phyloP scores from a whole-genome alignment of 2,113 vertebrate species.

The Pygoscelis adeliae region DNA sequence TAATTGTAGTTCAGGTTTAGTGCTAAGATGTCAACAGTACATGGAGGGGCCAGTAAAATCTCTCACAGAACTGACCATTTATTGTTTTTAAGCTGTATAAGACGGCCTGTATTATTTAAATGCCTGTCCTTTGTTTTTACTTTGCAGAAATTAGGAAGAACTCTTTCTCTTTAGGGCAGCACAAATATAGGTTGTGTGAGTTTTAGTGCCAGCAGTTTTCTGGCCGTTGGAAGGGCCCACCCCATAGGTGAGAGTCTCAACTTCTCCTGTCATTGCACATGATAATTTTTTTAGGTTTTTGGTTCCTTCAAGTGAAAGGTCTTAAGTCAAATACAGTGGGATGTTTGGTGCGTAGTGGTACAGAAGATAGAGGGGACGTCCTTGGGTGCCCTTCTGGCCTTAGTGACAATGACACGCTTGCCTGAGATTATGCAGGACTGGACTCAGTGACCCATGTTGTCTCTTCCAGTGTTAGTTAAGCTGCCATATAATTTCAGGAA shows the following conservation, averaged over 20 bases:
- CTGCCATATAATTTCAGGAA: neutral
- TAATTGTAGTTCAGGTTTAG: neutral
- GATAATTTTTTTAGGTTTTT: neutral
- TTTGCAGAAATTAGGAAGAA: neutral
- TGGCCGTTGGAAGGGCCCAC: neutral
- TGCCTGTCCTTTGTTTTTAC: neutral
- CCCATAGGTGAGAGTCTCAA: neutral
- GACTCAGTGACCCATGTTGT: neutral
- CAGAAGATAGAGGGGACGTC: neutral
- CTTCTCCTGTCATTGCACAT: neutral
- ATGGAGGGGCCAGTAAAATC: neutral
- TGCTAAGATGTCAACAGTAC: neutral
- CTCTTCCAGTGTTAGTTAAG: neutral
- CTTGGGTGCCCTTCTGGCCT: neutral
- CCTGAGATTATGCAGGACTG: neutral
- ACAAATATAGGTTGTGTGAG: neutral
- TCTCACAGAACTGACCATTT: neutral
- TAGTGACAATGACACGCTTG: neutral
- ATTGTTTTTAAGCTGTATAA: neutral
- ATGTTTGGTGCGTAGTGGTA: neutral
- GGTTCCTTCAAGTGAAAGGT: neutral
- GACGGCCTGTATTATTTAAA: neutral
- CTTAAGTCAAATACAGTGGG: neutral
- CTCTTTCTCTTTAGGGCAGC: neutral
- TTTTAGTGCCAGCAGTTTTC: neutral